Evolutionary conservation across 64 coral and sea anemone genomes (phyloP).

Genomic region (Hydrozoanthus tunicans): DNA sequence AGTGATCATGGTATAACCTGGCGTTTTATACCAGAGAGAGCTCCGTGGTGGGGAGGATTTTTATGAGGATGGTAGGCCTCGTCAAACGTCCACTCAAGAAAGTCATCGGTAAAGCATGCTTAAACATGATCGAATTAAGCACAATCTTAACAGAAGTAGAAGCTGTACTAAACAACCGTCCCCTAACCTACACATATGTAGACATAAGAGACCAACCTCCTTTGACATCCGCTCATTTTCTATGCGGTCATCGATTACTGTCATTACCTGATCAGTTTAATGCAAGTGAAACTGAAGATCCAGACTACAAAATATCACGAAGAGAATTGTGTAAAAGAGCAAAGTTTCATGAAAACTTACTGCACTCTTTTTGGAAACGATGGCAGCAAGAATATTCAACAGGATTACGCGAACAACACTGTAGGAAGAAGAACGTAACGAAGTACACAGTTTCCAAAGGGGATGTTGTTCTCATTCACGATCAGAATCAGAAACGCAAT

Average conservation of each 20-base stretch:
- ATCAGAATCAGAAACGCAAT: conserved; percentile 8
- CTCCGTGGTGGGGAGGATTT: background rate
- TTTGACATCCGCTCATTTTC: background rate
- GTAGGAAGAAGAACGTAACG: background rate
- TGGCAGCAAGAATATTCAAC: background rate
- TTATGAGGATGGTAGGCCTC: background rate
- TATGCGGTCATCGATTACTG: background rate
- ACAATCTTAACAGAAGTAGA: background rate
- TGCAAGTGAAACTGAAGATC: background rate
- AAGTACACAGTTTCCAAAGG: background rate
- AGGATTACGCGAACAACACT: background rate
- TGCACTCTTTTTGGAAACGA: background rate
- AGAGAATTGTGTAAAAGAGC: background rate
- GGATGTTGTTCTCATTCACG: background rate
- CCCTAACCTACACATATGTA: background rate
- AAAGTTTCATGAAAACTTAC: background rate
- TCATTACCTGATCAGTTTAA: background rate
- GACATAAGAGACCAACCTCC: background rate
- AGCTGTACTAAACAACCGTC: background rate
- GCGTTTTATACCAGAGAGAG: conserved; percentile 35
- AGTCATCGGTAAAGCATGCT: background rate
- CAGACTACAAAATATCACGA: background rate
- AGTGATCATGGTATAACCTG: conserved; percentile 10
- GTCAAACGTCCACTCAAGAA: conserved; percentile 31
- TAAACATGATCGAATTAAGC: background rate